Base-by-base conservation (phyloP, 2,113 vertebrate genomes). In the Amblyopsis rosae region DNA sequence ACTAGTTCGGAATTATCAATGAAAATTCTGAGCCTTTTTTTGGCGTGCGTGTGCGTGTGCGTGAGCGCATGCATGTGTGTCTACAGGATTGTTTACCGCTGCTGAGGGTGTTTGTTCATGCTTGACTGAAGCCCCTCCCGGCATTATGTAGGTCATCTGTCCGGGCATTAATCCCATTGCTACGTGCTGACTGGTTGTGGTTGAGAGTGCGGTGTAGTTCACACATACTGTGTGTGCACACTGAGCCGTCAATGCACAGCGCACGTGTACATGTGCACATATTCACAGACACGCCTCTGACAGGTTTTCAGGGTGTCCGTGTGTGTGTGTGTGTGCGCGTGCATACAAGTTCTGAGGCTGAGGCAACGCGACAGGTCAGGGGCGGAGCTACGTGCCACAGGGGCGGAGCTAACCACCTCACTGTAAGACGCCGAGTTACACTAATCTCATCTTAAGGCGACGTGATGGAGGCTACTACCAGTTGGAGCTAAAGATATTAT, bases 81-180 rank as follows among this genome's bases (percentile, higher is more conserved):
- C 26, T 26, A 26, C 26, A 26, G 26, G 26, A 26, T 26, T 26
- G 26, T 26, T 26, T 26, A 26, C 26, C 8, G 54, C 60, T 62
- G 70, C n/a, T 80, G 81, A 67, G 80, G 66, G 62, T 76, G 65
- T 50, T 50, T 50, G 65, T 50, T 50, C 33, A 17, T 51, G 15
- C 60, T 11, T 13, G 53, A 35, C 54, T 33, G 61, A 9, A 50
- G 54, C 41, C 41, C 63, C 35, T 45, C 41, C 46, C 9, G 6
- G 53, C 45, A 51, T 13, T 68, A 87, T 85, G 46, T 91, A 85
- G 87, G 89, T 86, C 81, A 86, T 55, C 65, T 61, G 73, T 72
- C 50, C 73, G 46, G 74, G 57, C 82, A 79, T 82, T 85, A 75
- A 74, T 62, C 41, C 54, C 54, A 63, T 75, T 70, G 67, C 33